A percentile compares a stretch with the other conserved stretches of the same genome.
Evolutionary conservation across 2,888 invertebrate species (phyloP).

Genomic region (Pandemis heparana): DNA sequence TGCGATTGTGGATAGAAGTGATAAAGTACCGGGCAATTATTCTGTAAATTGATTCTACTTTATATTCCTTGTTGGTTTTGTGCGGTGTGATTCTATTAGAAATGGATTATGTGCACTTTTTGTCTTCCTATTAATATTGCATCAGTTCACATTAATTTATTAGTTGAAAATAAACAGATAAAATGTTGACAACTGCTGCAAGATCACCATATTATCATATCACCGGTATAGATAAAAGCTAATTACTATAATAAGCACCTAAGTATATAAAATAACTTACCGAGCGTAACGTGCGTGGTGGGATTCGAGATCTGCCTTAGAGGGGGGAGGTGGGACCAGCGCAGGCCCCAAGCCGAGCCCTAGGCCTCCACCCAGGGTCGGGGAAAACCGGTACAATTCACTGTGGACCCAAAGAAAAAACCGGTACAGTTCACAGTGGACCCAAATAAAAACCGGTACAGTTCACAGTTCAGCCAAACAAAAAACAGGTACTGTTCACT

Average conservation of each 20-base stretch:
- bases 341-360: conserved; percentile 90
- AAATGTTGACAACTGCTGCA: too few species aligned
- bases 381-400: conserved; percentile 97
- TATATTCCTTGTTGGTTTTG: too few species aligned
- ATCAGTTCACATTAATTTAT: too few species aligned
- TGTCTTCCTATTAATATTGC: too few species aligned
- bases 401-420: conserved; percentile 65
- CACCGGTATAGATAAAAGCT: background rate
- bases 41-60: background rate
- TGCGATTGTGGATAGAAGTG: background rate
- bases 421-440: background rate
- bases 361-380: conserved; percentile 91
- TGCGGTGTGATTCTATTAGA: too few species aligned
- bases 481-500: background rate
- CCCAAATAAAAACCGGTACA: background rate
- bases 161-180: too few species aligned
- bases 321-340: conserved; percentile 92
- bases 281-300: conserved; percentile 88
- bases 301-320: conserved; percentile 82
- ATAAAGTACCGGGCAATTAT: background rate
- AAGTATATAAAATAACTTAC: conserved; percentile 57
- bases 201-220: too few species aligned
- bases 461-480: background rate
- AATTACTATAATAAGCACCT: background rate
- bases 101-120: too few species aligned